Evolutionary conservation across 64 coral and sea anemone species (phyloP), one percentile per base, ranked within the genome.

Genomic region (Platygyra sinensis): DNA sequence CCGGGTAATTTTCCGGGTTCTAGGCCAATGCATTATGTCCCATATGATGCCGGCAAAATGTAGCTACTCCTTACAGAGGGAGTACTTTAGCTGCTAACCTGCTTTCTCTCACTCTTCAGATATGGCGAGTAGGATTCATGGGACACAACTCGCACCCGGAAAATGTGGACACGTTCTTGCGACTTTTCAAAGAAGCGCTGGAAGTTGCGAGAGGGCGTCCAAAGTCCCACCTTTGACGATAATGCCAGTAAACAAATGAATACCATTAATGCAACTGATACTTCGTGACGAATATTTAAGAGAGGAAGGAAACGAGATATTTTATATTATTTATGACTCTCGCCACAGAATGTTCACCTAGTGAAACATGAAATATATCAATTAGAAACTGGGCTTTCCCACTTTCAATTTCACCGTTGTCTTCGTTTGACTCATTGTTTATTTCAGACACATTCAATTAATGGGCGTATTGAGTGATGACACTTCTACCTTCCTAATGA

Each of bases 101-200:
- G 4, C 36, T 86, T 86, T 80, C 7, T 52, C 18, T 12, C 15
- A n/a, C 55, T 82, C 52, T 77, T 78, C 7, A 92, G 90, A 81
- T 92, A 24, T 92, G 90, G 90, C 82, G 90, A n/a, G 60, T 92
- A 49, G 90, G 90, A 52, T 92, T 92, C 38, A 92, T 92, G 90
- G 90, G 90, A 62, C 77, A 77, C 8, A 92, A 92, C 49, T 73
- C 76, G 11, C 50, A 86, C 60, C 36, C 33, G 30, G 80, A 92
- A 36, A 86, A 92, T 29, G 90, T 92, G 10, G 33, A 64, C 81
- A 85, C 16, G 62, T 64, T 49, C 65, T 69, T 69, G 65, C 65
- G 65, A 29, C 65, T 69, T 69, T 69, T 69, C 65, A 69, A 69
- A 69, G 65, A 69, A 27, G 65, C 65, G 20, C 24, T 69, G 12